A percentile compares a stretch with the other conserved stretches of the same genome.
These are phyloP conservation scores for Salvelinus alpinus DNA, from an alignment of 2,113 vertebrate genomes.

Conservation along the genomic window DNA sequence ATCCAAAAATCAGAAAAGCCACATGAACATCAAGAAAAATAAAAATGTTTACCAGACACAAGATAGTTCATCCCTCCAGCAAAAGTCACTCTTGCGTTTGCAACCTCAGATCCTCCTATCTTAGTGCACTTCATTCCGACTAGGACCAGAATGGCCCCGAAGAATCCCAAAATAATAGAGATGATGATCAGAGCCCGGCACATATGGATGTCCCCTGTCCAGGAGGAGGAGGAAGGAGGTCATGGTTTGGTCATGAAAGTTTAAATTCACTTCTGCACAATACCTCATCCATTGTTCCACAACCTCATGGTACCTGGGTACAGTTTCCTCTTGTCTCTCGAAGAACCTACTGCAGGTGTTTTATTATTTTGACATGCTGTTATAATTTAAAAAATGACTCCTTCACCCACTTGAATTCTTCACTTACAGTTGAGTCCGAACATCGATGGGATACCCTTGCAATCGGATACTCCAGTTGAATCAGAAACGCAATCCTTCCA, in stretches of 20 bases:
- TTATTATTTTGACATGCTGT: too few relatives aligned
- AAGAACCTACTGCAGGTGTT: too few relatives aligned
- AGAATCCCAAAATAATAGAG: slow-evolving; percentile 85
- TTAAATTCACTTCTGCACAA: background rate
- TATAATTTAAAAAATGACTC: too few relatives aligned
- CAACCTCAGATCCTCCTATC: slow-evolving; percentile 85
- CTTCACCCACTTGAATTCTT: background rate
- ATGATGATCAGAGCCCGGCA: slow-evolving; percentile 93
- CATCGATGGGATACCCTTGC: slow-evolving; percentile 92
- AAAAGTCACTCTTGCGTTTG: slow-evolving; percentile 89
- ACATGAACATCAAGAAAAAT: background rate
- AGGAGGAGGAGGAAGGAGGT: slow-evolving; percentile 13
- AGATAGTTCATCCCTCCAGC: slow-evolving; percentile 89
- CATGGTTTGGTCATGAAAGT: background rate
- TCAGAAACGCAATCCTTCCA: slow-evolving; percentile 94
- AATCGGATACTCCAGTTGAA: slow-evolving; percentile 91
- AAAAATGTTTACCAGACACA: slow-evolving; percentile 77
- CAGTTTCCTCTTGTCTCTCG: too few relatives aligned
- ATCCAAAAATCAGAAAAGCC: too few relatives aligned
- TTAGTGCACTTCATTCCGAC: slow-evolving; percentile 94
- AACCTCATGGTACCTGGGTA: background rate
- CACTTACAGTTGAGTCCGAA: slow-evolving; percentile 78
- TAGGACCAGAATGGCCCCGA: slow-evolving; percentile 59
- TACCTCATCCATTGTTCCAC: too few relatives aligned
- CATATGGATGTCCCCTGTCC: slow-evolving; percentile 90